Evolutionary conservation across 2,797 vertebrate genomes (phyloP), one percentile per base, ranked within the genome.

Genomic region (Bothrops alternatus): DNA sequence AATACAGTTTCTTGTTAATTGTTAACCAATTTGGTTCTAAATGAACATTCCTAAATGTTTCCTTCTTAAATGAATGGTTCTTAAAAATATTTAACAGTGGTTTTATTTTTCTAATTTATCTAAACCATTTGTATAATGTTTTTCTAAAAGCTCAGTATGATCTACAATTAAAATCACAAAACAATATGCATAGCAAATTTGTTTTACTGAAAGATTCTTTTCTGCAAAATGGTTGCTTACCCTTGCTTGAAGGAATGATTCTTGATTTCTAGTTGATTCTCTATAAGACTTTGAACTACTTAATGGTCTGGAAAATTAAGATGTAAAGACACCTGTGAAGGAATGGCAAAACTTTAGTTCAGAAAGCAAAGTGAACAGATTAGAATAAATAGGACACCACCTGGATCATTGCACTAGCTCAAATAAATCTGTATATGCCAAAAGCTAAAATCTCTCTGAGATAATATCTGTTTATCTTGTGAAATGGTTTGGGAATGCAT

Each of bases 381-480:
- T 56, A 25, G 37, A 53, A 42, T 50, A 61, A 60, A 14, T 23
- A 86, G 4, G 58, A n/a, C 13, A 7, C 18, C 8, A 42, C 90
- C 28, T 63, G 65, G 50, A 28, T 90, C 57, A 42, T 69, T 82
- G 28, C 13, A 6, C 58, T 88, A 23, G 23, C 47, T 61, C 16
- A 88, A 82, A 88, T 47, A 4, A 78, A 78, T n/a, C 60, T 55
- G 65, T 32, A 88, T 26, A 56, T 55, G 90, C 50, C 90, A 63
- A 42, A 69, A 47, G 20, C 6, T 37, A 23, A 26, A 58, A 85
- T 82, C 55, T 69, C 61, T 88, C 14, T 82, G 65, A 42, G 90
- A 91, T 93, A 88, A 88, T 85, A 88, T 16, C 42, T 32, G 32
- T n/a, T 91, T 91, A 91, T 61, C 90, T 88, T 88, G 65, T 42